Conservation (phyloP, 2,113 vertebrate genomes). For the Hemiscyllium ocellatum region DNA sequence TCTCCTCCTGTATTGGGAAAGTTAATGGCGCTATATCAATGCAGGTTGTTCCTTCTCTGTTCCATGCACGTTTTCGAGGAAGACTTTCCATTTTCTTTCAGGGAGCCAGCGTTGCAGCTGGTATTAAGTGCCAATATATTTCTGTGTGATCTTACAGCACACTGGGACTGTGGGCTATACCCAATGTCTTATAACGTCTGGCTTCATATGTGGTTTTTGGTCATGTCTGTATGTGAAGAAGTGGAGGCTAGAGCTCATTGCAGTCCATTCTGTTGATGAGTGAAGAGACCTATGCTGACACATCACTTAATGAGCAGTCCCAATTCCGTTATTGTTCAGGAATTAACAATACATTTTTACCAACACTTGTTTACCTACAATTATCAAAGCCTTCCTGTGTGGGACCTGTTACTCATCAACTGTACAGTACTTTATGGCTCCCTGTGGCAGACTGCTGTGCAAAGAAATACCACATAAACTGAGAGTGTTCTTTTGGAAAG, state of each 20-base stretch:
- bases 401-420: not conserved
- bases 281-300: not conserved
- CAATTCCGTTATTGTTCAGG: not conserved
- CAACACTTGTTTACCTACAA: too few species aligned
- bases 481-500: not conserved
- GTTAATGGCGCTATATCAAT: not conserved
- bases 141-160: not conserved
- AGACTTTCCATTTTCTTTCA: not conserved
- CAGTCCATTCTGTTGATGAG: not conserved
- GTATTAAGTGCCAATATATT: not conserved
- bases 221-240: not conserved
- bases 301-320: not conserved
- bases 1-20: not conserved
- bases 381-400: not conserved
- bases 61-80: not conserved
- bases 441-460: not conserved
- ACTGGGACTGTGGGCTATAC: not conserved
- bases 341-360: not conserved
- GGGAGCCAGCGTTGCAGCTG: too few species aligned
- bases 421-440: not conserved
- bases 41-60: not conserved
- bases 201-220: not conserved
- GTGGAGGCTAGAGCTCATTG: not conserved
- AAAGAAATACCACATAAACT: not conserved
- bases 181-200: not conserved